Evolutionary conservation across 2,113 vertebrate species (phyloP).

Genomic region (Oriolus oriolus): DNA sequence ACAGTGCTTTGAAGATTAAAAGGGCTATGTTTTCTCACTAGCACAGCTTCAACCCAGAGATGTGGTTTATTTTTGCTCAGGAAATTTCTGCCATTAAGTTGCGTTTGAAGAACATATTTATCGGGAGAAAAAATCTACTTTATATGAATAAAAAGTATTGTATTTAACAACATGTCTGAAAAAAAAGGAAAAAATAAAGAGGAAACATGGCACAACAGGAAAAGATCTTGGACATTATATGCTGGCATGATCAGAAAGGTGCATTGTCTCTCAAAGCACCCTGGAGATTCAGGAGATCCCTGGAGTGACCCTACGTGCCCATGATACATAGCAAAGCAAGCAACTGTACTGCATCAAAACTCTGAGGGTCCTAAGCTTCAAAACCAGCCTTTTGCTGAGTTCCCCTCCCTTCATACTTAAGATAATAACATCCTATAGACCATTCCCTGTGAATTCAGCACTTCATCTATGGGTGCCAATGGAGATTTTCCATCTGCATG

Average conservation of each 20-base stretch:
- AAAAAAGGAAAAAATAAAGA: neutral
- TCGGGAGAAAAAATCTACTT: conserved; percentile 14
- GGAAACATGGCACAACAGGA: neutral
- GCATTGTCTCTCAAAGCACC: conserved; percentile 25
- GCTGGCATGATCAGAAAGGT: neutral
- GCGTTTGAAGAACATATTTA: conserved; percentile 34
- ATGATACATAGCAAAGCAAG: neutral
- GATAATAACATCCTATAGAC: fast-evolving
- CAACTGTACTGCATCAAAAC: neutral
- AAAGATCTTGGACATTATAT: neutral
- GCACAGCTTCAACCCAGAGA: neutral
- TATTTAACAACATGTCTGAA: neutral
- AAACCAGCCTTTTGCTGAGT: neutral
- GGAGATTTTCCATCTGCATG: neutral
- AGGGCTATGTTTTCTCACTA: conserved; percentile 19
- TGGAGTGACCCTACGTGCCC: neutral
- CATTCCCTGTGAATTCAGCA: neutral
- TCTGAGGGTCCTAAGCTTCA: neutral
- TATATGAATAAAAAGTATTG: conserved; percentile 2
- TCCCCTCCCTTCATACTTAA: neutral
- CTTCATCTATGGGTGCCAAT: neutral
- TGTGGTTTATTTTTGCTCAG: conserved; percentile 32
- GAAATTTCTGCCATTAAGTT: conserved; percentile 33
- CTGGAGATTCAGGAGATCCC: neutral
- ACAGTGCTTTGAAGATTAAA: conserved; percentile 61